Evolutionary conservation across 2,113 vertebrate species (phyloP).

Genomic region (Amia ocellicauda): DNA sequence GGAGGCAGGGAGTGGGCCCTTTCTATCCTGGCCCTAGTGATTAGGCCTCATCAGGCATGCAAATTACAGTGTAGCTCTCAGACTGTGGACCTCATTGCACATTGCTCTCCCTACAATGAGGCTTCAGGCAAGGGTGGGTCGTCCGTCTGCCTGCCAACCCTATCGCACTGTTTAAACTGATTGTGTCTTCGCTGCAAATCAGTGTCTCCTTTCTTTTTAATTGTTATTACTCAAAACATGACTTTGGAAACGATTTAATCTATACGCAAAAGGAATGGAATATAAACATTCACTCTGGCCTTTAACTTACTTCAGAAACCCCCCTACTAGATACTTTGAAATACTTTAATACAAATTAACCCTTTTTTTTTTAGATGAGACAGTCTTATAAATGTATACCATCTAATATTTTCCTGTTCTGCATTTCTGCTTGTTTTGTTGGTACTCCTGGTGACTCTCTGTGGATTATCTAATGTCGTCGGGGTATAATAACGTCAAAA

Average conservation of each 20-base stretch:
- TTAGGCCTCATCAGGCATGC: conserved; percentile 67
- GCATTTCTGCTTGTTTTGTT: too few relatives aligned
- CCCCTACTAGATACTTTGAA: too few relatives aligned
- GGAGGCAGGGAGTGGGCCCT: conserved; percentile 57
- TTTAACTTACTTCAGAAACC: conserved; percentile 1
- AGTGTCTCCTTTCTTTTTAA: neutral
- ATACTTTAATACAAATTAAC: too few relatives aligned
- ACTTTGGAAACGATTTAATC: too few relatives aligned
- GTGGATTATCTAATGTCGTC: too few relatives aligned
- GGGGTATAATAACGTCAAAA: too few relatives aligned
- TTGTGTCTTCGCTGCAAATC: conserved; percentile 43
- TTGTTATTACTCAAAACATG: neutral
- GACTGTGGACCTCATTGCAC: conserved; percentile 60
- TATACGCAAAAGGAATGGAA: neutral
- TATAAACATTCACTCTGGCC: neutral
- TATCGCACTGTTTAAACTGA: conserved; percentile 77
- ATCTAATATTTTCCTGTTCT: too few relatives aligned
- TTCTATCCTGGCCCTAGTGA: conserved; percentile 56
- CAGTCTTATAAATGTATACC: too few relatives aligned
- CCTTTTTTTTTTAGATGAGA: too few relatives aligned
- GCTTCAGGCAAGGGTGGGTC: conserved; percentile 70
- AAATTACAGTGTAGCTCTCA: conserved; percentile 69
- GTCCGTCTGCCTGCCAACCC: conserved; percentile 57
- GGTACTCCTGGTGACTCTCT: too few relatives aligned
- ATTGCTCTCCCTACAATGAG: conserved; percentile 49